Base-by-base conservation (phyloP, 2,888 invertebrate species). In the Lasius fuliginosus region DNA sequence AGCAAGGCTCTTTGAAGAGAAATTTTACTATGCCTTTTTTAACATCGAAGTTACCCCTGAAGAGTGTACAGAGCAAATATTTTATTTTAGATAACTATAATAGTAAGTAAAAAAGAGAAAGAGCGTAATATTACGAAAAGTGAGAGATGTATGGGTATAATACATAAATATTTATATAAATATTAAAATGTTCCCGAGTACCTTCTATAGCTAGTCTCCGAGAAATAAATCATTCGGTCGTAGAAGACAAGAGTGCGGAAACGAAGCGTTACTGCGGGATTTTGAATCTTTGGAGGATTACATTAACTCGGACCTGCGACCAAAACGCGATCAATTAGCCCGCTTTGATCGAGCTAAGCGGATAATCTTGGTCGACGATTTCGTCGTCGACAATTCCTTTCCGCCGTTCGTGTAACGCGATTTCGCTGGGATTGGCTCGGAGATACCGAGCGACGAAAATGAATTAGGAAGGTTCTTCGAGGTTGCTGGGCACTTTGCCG, bases 351-450 rank as follows among this genome's bases (percentile, higher is more conserved):
- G 85, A 89, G 85, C 65, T 83, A 88, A 89, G 74, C 69, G 83
- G 89, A 85, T 88, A 89, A 88, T 89, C 83, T 81, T 87, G 81
- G 79, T n/a, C 82, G n/a, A 85, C 83, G 85, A 88, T 88, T 89
- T 64, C 81, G 56, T 53, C 81, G 46, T 33, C 83, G 65, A 76
- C 82, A 82, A 84, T 87, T 88, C 84, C 89, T 85, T 87, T 75
- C 82, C 79, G 82, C 79, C 79, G 42, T 56, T 76, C 75, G 79
- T 67, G 82, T 81, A 87, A 76, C 87, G 40, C 83, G 87, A 85
- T 81, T 84, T 82, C 33, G 82, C 77, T 33, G 64, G 46, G 40
- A 69, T 69, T 79, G 69, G 53, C 23, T 46, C 33, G 30, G 60
- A 81, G 33, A 73, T 58, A 77, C 77, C 42, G 11, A 6, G 77